These are phyloP conservation scores for Ctenochaetus hawaiiensis DNA, from an alignment of 2,797 vertebrate genomes.

Conservation along the genomic window DNA sequence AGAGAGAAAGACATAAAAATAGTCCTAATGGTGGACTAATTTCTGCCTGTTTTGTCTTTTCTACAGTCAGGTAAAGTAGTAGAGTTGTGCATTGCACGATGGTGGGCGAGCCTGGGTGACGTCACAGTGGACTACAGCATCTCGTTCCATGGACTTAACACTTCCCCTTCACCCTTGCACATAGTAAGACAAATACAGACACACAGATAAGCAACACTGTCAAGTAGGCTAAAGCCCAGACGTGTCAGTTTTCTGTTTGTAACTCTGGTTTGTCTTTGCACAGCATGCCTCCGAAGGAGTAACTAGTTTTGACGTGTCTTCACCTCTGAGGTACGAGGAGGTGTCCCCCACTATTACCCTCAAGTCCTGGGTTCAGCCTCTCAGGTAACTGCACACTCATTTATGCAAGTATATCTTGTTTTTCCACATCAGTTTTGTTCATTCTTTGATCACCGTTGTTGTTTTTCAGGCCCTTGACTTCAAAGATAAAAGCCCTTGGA, in stretches of 20 bases:
- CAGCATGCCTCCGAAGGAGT: constrained; percentile 97
- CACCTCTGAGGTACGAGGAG: constrained; percentile 95
- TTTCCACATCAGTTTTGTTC: neutral
- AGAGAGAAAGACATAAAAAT: neutral
- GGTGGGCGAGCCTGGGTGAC: constrained; percentile 98
- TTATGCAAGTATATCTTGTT: neutral
- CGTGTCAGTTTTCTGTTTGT: neutral
- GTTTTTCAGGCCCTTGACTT: constrained; percentile 88
- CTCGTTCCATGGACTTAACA: constrained; percentile 94
- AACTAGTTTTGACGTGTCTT: constrained; percentile 92
- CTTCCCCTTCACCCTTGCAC: constrained; percentile 91
- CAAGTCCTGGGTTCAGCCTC: constrained; percentile 97
- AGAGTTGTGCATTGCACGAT: constrained; percentile 97
- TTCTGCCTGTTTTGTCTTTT: constrained; percentile 23
- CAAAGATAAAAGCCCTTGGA: constrained; percentile 95
- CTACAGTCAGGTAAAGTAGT: constrained; percentile 91
- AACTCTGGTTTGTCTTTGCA: constrained; percentile 15
- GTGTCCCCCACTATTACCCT: constrained; percentile 94
- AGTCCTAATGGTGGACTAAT: neutral
- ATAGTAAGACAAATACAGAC: constrained; percentile 88
- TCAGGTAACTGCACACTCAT: constrained; percentile 85
- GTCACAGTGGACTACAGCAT: constrained; percentile 94
- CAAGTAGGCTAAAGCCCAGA: neutral
- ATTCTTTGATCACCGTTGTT: neutral
- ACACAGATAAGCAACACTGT: neutral